A percentile compares a stretch with the other conserved stretches of the same genome.
These are phyloP conservation scores for Leptinotarsa texana DNA, from an alignment of 1,140 invertebrate species.

Conservation along the genomic window DNA sequence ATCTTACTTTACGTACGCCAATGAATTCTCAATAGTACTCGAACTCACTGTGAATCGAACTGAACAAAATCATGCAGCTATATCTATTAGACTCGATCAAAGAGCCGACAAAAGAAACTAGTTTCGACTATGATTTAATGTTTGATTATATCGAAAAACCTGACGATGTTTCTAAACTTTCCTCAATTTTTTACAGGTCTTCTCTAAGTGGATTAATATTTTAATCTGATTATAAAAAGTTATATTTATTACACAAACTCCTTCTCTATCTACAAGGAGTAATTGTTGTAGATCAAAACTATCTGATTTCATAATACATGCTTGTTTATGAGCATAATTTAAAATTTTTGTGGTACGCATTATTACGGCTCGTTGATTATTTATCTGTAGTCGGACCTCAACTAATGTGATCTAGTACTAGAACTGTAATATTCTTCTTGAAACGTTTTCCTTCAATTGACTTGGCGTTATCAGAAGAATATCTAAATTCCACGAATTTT, in stretches of 20 bases:
- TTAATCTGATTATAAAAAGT: constrained; percentile 13
- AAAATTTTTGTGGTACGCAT: too few species aligned
- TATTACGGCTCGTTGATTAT: too few species aligned
- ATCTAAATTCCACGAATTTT: too few species aligned
- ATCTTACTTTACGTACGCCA: background rate
- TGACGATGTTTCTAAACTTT: background rate
- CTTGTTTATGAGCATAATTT: background rate
- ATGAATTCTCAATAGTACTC: background rate
- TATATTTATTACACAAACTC: constrained; percentile 13
- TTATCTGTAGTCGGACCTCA: too few species aligned
- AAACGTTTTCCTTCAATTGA: too few species aligned
- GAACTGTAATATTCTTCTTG: too few species aligned
- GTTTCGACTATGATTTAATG: background rate
- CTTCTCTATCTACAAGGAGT: background rate
- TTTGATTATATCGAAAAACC: background rate
- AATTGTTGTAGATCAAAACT: background rate
- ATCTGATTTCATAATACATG: background rate
- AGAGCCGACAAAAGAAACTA: constrained; percentile 19
- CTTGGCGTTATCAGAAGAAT: too few species aligned
- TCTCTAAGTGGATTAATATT: constrained; percentile 10
- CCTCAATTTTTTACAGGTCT: background rate
- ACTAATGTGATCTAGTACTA: too few species aligned
- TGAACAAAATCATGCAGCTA: constrained; percentile 19
- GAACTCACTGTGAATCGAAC: constrained; percentile 6
- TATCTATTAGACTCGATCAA: constrained; percentile 12